Percentiles rank a stretch among this genome's conserved stretches.
Conservation (phyloP, 2,888 invertebrate species). For the Leptinotarsa rubiginosa region DNA sequence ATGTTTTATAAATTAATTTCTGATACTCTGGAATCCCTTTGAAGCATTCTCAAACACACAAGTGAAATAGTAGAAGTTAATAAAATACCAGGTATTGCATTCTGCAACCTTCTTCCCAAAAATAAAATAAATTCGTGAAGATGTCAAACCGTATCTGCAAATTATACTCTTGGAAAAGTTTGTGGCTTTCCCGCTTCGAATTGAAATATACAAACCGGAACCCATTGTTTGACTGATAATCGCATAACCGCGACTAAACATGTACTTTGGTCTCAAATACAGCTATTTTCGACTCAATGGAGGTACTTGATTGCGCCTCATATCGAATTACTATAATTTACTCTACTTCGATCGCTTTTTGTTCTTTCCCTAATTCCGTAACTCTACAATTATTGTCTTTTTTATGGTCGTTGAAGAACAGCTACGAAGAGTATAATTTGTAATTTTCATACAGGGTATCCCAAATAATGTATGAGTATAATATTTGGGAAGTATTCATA, state of each 20-base stretch:
- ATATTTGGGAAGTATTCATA: no score
- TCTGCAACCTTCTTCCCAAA: no score
- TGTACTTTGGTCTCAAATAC: conserved; percentile 27
- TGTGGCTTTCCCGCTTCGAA: neutral
- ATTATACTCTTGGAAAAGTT: neutral
- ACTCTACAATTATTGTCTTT: conserved; percentile 17
- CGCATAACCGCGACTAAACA: conserved; percentile 21
- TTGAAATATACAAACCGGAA: conserved; percentile 6
- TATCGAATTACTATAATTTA: conserved; percentile 33
- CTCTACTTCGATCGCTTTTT: conserved; percentile 9
- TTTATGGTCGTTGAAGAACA: conserved; percentile 22
- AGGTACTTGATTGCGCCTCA: conserved; percentile 28
- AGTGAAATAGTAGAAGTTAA: no score
- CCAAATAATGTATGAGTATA: no score
- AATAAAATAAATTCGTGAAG: no score
- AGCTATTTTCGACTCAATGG: conserved; percentile 35
- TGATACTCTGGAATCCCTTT: no score
- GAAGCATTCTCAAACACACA: no score
- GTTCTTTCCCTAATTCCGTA: conserved; percentile 18
- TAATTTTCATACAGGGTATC: neutral
- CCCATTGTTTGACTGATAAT: conserved; percentile 8
- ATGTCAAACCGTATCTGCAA: no score
- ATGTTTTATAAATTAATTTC: no score
- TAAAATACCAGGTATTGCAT: no score
- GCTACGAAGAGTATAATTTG: conserved; percentile 16